Base-by-base conservation (phyloP, 2,113 vertebrate genomes). In the Kryptolebias marmoratus region DNA sequence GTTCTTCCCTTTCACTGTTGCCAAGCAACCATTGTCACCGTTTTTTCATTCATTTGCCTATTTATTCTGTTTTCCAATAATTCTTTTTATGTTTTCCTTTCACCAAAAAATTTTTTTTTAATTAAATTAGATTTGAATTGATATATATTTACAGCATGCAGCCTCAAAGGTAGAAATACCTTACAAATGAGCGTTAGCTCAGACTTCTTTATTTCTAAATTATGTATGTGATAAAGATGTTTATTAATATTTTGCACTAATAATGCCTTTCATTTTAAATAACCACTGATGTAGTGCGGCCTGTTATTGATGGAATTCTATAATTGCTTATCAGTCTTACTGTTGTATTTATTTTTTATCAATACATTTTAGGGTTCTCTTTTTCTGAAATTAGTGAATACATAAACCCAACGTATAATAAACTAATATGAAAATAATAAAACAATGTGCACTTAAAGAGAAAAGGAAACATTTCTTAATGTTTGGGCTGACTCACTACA, bases 401-500 rank as follows among this genome's bases (percentile, higher is more conserved):
- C 1, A 39, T 57, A 59, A 28, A 18, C 12, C 2, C 15, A 50
- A n/a, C 13, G 22, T 30, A 15, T 2, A 15, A 30, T 5, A 1
- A 10, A 5, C 27, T 3, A 60, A 28, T 47, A 9, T 47, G 14
- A 14, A 48, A 7, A 7, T 5, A 36, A n/a, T 22, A 22, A 54
- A 30, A 28, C 7, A 52, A 50, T 30, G 9, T 72, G 55, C 53
- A 57, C 7, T 64, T 2, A 48, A 52, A 80, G 16, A 69, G 58
- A 60, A 52, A 66, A 27, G 45, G n/a, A 68, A 48, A 58, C 18
- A 71, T 64, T 0, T 14, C 65, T 73, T 71, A 63, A 75, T 67
- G 74, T 31, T 47, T 36, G 15, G 13, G 30, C 62, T 39, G 70
- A 73, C 45, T 59, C 83, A 76, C 76, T 74, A 58, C 28, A 76